These are phyloP conservation scores for Smutsia temminckii DNA, from an alignment of 2,797 vertebrate species.

Conservation along the genomic window DNA sequence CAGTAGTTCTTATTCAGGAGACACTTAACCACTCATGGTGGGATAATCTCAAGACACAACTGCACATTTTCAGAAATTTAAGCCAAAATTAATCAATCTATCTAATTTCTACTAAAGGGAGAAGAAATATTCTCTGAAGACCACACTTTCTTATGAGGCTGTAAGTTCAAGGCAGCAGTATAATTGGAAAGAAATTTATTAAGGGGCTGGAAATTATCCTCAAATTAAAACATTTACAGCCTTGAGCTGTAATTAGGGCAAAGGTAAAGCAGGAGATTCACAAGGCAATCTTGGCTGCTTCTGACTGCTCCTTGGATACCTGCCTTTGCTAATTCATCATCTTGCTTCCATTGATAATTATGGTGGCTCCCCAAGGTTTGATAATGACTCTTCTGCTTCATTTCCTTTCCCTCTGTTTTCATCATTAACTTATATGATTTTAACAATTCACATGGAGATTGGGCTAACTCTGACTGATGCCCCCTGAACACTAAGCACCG, in stretches of 20 bases:
- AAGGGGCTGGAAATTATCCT: conserved; percentile 66
- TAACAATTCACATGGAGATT: background rate
- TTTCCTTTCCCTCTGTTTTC: conserved; percentile 27
- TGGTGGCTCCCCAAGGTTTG: conserved; percentile 29
- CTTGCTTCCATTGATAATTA: conserved; percentile 54
- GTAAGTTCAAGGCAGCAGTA: conserved; percentile 59
- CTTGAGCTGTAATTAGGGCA: conserved; percentile 72
- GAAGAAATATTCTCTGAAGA: conserved; percentile 64
- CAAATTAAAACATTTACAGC: conserved; percentile 75
- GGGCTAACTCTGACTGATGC: background rate
- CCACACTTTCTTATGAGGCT: conserved; percentile 43
- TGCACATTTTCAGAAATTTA: conserved; percentile 45
- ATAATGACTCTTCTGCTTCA: conserved; percentile 24
- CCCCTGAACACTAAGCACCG: background rate
- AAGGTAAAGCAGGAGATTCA: conserved; percentile 61
- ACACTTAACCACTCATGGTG: conserved; percentile 55
- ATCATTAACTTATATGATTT: conserved; percentile 26
- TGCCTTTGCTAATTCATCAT: conserved; percentile 59
- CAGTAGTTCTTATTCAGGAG: conserved; percentile 61
- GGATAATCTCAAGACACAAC: conserved; percentile 62
- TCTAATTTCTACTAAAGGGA: conserved; percentile 66
- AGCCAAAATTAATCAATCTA: conserved; percentile 75
- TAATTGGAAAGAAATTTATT: conserved; percentile 74
- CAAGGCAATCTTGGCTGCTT: conserved; percentile 43
- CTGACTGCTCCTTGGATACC: conserved; percentile 3